Conservation (phyloP, 2,113 vertebrate genomes). For the Phrynosoma platyrhinos region DNA sequence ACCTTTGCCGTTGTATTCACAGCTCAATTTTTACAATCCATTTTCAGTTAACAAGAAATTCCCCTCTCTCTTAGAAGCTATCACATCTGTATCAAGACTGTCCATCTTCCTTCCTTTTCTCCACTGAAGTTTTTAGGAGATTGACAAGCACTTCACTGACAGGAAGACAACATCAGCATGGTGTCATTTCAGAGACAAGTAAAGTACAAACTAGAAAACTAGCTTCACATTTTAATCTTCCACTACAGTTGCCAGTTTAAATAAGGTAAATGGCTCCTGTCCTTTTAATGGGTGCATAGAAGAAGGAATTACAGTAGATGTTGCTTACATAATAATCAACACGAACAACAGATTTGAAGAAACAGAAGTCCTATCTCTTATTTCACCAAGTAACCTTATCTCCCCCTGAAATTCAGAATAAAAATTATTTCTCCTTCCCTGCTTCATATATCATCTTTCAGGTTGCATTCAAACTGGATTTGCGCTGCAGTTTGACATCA, state of each 20-base stretch:
- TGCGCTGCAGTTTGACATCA: no score
- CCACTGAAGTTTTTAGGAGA: constrained; percentile 15
- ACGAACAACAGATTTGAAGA: no score
- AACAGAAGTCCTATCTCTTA: no score
- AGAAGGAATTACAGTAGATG: no score
- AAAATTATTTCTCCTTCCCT: background rate
- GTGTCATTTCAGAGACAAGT: constrained; percentile 7
- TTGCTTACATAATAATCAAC: no score
- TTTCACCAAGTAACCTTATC: no score
- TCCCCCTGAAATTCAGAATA: background rate
- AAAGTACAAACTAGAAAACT: background rate
- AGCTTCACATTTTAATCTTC: constrained; percentile 18
- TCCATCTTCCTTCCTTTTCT: background rate
- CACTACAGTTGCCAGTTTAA: background rate
- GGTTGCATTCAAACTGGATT: no score
- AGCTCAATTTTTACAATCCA: constrained; percentile 8
- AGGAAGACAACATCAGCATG: constrained; percentile 5
- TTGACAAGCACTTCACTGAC: constrained; percentile 22
- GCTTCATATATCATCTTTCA: background rate
- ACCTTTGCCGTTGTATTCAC: constrained; percentile 17
- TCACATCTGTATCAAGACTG: constrained; percentile 16
- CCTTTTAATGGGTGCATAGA: no score
- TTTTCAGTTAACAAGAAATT: constrained; percentile 40
- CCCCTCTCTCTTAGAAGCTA: constrained; percentile 23
- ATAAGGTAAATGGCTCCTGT: no score